A percentile compares a stretch with the other conserved stretches of the same genome.
phyloP scores from a whole-genome alignment of 2,113 vertebrate species.

The Cygnus atratus region DNA sequence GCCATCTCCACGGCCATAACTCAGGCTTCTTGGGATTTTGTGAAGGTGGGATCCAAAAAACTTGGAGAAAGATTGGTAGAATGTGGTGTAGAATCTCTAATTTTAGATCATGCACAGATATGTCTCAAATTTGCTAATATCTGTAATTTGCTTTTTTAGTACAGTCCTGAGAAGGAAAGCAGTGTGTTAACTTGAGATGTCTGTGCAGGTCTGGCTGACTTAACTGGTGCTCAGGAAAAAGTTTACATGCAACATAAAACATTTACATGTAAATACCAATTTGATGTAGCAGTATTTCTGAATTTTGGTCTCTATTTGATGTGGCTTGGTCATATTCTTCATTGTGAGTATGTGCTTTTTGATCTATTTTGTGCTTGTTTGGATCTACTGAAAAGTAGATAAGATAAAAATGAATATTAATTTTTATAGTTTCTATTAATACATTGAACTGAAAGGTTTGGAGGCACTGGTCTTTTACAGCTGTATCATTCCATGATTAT shows the following conservation, averaged over 20 bases:
- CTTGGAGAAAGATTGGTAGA: background rate
- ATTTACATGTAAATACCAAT: constrained; percentile 11
- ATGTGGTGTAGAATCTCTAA: background rate
- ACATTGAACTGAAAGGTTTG: background rate
- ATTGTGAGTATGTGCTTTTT: background rate
- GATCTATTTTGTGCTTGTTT: background rate
- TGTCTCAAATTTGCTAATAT: background rate
- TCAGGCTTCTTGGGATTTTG: background rate
- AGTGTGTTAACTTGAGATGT: background rate
- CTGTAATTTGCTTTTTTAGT: background rate
- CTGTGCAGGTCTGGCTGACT: background rate
- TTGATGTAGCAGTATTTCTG: constrained; percentile 5
- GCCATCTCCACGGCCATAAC: background rate
- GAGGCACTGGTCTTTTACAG: background rate
- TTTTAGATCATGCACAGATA: background rate
- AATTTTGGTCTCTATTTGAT: background rate
- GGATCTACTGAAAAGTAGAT: background rate
- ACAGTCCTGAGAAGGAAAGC: background rate
- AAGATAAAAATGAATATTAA: background rate
- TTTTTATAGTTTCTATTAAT: background rate
- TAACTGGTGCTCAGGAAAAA: background rate
- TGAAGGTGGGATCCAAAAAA: background rate
- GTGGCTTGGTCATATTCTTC: constrained; percentile 1
- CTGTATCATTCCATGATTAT: constrained; percentile 23
- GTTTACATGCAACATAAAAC: constrained; percentile 5